These are phyloP conservation scores for Piprites chloris DNA, from an alignment of 2,113 vertebrate genomes.

Conservation along the genomic window DNA sequence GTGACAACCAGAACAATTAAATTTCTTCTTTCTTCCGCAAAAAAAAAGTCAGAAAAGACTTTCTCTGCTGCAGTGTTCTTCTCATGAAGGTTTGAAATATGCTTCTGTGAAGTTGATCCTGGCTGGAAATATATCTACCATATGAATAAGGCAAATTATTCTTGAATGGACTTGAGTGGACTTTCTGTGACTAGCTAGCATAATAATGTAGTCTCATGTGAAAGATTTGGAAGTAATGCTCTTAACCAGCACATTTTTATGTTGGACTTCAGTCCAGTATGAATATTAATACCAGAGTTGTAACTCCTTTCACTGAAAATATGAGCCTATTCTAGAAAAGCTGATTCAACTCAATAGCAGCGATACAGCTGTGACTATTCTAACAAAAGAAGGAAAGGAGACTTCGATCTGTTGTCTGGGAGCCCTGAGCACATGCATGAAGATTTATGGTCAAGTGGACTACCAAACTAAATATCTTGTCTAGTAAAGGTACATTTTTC, in stretches of 20 bases:
- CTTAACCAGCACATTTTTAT: neutral
- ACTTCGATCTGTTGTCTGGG: constrained; percentile 60
- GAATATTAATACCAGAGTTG: constrained; percentile 48
- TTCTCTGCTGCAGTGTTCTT: neutral
- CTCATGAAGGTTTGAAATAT: neutral
- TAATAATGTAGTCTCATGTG: neutral
- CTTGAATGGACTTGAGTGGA: neutral
- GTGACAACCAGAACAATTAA: neutral
- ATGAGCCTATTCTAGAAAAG: constrained; percentile 30
- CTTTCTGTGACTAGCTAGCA: neutral
- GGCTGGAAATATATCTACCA: neutral
- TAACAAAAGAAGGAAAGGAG: constrained; percentile 48
- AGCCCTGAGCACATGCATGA: neutral
- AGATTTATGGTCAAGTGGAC: constrained; percentile 57
- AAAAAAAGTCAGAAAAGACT: neutral
- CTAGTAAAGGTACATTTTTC: constrained; percentile 61
- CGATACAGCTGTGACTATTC: constrained; percentile 50
- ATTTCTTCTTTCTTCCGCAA: neutral
- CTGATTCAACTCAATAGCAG: constrained; percentile 44
- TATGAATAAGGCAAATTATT: neutral
- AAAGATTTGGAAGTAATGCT: neutral
- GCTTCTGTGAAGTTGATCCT: neutral
- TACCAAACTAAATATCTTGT: constrained; percentile 63
- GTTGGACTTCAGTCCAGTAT: constrained; percentile 22
- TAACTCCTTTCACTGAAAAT: constrained; percentile 13